Percentiles rank a stretch among this genome's conserved stretches.
These are phyloP conservation scores for Calameuta pallipes DNA, from an alignment of 2,888 invertebrate genomes.

Conservation along the genomic window DNA sequence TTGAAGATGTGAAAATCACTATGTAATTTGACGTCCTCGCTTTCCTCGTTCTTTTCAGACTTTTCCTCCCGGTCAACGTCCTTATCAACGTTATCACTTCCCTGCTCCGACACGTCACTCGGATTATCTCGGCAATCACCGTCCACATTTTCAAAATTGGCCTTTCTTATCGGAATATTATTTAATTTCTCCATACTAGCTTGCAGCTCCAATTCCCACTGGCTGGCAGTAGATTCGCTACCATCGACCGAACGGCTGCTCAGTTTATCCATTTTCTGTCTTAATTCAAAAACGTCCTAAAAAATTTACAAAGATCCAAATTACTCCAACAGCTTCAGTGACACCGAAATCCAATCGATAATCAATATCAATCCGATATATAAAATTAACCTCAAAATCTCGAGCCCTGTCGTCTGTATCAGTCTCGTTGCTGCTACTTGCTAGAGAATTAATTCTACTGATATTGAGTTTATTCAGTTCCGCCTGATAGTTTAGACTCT, in stretches of 20 bases:
- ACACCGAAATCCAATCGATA: background rate
- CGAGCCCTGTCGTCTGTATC: slow-evolving; percentile 46
- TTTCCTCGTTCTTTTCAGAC: slow-evolving; percentile 29
- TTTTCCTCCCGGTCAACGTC: slow-evolving; percentile 9
- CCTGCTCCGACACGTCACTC: background rate
- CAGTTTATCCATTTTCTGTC: slow-evolving; percentile 77
- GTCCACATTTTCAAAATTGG: slow-evolving; percentile 8
- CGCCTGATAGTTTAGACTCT: slow-evolving; percentile 49
- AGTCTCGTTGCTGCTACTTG: slow-evolving; percentile 46
- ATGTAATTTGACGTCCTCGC: slow-evolving; percentile 34
- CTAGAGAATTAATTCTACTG: slow-evolving; percentile 50
- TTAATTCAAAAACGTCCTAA: slow-evolving; percentile 72
- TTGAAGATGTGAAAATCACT: slow-evolving; percentile 26
- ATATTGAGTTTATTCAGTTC: slow-evolving; percentile 49
- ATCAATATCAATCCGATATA: background rate
- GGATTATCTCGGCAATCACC: background rate
- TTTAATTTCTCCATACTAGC: slow-evolving; percentile 83
- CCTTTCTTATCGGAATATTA: slow-evolving; percentile 62
- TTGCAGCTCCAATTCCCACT: slow-evolving; percentile 82
- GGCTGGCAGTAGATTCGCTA: slow-evolving; percentile 75
- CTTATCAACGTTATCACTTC: background rate
- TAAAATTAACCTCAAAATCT: slow-evolving; percentile 53
- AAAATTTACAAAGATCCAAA: slow-evolving; percentile 11
- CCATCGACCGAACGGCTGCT: slow-evolving; percentile 81
- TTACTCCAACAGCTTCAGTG: background rate